Base-by-base conservation (phyloP, 2,113 vertebrate species). In the Tichodroma muraria region DNA sequence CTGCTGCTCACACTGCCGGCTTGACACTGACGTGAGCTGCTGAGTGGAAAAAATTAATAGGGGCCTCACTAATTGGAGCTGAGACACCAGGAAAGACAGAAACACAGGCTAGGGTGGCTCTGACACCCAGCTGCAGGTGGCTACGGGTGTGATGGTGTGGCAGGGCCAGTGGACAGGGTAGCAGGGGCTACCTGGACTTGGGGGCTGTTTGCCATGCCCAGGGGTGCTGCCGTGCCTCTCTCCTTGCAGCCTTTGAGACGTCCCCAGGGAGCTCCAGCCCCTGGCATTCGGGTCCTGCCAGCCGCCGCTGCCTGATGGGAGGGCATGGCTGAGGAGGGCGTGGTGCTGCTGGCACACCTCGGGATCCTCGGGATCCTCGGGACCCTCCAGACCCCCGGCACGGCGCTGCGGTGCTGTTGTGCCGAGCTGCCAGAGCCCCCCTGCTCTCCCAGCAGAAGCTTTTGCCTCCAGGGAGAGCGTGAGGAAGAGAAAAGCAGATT, bases 401-500 rank as follows among this genome's bases (percentile, higher is more conserved):
- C 4, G 3, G 59, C 3, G 0, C 81, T 72, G 85, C 2, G 0
- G 45, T 4, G 13, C 56, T 13, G 27, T 9, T n/a, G 70, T 27
- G 6, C 79, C 3, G 4, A 50, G 54, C 72, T 80, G 68, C 60
- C 66, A 13, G 63, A 90, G 23, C 91, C 23, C 38, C 66, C 66
- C 52, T 25, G 71, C 82, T 71, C 79, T 59, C 14, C 56, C 79
- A 63, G 66, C 80, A 31, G 47, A 66, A 42, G 66, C 30, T 83
- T 72, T 44, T 59, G 45, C 89, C 94, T 88, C 64, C 5, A 5
- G 82, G 81, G 61, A 87, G 66, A 81, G 57, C 0, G 0, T 0
- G 27, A 64, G 85, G 90, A 93, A 66, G 70, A 87, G 77, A 75
- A 84, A 84, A 93, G 73, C 88, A 90, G 93, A 92, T 85, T 54